Conservation (phyloP, 2,797 vertebrate genomes). For the Etheostoma perlongum region DNA sequence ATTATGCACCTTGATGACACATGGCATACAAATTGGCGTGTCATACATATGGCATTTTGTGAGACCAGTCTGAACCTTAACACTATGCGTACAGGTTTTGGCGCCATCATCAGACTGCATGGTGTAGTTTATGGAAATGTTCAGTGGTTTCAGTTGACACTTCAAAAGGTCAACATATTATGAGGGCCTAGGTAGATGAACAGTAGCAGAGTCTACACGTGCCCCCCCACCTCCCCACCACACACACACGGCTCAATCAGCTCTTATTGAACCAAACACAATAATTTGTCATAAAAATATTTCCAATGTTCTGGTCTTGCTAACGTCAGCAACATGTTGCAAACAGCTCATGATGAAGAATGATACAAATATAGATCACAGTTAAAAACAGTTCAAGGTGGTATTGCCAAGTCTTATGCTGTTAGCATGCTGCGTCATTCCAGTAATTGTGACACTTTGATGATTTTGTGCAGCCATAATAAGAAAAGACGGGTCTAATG, state of each 20-base stretch:
- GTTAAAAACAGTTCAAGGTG: conserved; percentile 22
- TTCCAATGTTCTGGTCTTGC: conserved; percentile 15
- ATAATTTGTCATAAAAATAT: conserved; percentile 4
- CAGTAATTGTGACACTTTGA: conserved; percentile 45
- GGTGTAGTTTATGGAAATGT: conserved; percentile 28
- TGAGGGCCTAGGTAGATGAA: conserved; percentile 13
- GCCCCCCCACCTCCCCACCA: background rate
- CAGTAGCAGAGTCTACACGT: conserved; percentile 3
- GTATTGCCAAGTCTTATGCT: conserved; percentile 24
- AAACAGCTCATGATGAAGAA: conserved; percentile 40
- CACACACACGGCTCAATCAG: background rate
- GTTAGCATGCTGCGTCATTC: conserved; percentile 46
- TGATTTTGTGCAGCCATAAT: conserved; percentile 61
- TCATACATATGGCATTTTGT: too few relatives aligned
- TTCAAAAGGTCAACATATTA: conserved; percentile 25
- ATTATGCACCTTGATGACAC: too few relatives aligned
- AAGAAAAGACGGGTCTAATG: conserved; percentile 67
- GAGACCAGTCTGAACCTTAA: too few relatives aligned
- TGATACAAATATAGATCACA: conserved; percentile 53
- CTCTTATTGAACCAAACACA: conserved; percentile 21
- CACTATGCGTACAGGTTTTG: conserved; percentile 27
- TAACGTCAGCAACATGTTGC: conserved; percentile 43
- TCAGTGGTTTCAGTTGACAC: conserved; percentile 2
- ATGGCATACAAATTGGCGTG: too few relatives aligned
- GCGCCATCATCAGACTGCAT: conserved; percentile 7